phyloP scores from a whole-genome alignment of 1,140 invertebrate species.

The Helicoverpa zea region DNA sequence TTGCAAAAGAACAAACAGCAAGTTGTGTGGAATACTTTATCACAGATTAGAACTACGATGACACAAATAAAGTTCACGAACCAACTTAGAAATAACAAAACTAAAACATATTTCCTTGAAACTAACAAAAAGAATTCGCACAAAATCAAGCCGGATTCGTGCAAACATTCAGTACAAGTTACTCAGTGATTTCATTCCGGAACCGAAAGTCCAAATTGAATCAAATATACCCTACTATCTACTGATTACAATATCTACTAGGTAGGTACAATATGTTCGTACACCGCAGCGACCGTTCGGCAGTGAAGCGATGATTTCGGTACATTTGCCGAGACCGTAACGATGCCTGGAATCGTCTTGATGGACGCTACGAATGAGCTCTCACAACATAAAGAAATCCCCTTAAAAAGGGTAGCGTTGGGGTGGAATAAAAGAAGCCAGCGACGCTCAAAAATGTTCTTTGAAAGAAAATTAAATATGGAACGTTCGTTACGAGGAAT shows the following conservation, averaged over 20 bases:
- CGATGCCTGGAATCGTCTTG: constrained; percentile 83
- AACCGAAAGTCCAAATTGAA: constrained; percentile 69
- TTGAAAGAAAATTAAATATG: constrained; percentile 53
- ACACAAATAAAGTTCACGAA: constrained; percentile 37
- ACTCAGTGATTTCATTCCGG: constrained; percentile 52
- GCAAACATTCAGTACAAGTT: constrained; percentile 50
- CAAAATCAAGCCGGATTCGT: constrained; percentile 39
- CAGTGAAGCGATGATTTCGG: constrained; percentile 85
- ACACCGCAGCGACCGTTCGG: constrained; percentile 64
- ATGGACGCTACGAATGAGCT: constrained; percentile 86
- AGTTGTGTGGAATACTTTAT: constrained; percentile 3
- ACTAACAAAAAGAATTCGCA: constrained; percentile 45
- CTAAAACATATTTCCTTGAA: constrained; percentile 38
- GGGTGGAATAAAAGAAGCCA: constrained; percentile 77
- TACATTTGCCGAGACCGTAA: constrained; percentile 86
- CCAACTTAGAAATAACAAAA: constrained; percentile 31
- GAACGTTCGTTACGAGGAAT: constrained; percentile 37
- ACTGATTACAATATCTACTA: constrained; percentile 64
- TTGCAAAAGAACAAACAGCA: background rate
- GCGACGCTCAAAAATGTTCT: constrained; percentile 66
- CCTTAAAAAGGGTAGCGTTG: constrained; percentile 85
- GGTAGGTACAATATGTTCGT: constrained; percentile 82
- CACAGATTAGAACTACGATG: background rate
- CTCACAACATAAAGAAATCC: constrained; percentile 87
- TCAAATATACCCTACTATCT: constrained; percentile 60